These are phyloP conservation scores for Camelus bactrianus DNA, from an alignment of 2,113 vertebrate species.

Conservation along the genomic window DNA sequence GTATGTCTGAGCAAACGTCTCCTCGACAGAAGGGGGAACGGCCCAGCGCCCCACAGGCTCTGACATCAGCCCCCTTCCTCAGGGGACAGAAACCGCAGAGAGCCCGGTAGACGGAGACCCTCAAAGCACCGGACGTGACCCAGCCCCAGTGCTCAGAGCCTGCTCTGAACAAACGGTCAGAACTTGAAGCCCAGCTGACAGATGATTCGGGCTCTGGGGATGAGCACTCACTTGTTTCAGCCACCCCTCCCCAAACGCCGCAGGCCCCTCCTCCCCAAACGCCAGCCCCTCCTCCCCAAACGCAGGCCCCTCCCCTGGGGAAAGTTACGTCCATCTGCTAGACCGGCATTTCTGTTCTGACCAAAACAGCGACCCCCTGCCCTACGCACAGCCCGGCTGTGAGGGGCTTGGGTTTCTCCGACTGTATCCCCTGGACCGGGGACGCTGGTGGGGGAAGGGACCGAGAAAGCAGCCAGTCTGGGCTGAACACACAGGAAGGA, in stretches of 20 bases:
- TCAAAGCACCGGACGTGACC: accelerated
- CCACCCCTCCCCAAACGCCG: not conserved
- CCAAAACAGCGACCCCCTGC: not conserved
- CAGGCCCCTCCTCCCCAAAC: not conserved
- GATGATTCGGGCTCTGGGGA: accelerated
- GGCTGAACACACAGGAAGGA: not conserved
- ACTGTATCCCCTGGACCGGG: not conserved
- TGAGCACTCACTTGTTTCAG: too few species aligned
- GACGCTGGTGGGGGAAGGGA: too few species aligned
- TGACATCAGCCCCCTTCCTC: accelerated
- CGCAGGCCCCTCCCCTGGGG: accelerated
- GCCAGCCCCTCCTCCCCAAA: not conserved
- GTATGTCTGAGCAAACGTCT: accelerated
- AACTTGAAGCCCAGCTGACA: not conserved
- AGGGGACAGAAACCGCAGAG: accelerated
- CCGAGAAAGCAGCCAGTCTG: accelerated
- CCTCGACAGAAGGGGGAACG: accelerated
- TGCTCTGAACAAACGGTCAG: not conserved
- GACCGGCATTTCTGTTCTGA: not conserved
- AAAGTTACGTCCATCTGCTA: not conserved
- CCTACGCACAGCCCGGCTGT: accelerated
- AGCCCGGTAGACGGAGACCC: too few species aligned
- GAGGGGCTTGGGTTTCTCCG: not conserved
- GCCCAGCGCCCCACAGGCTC: too few species aligned
- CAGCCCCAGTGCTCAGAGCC: not conserved